These are phyloP conservation scores for Eulemur macaco DNA, from an alignment of 2,113 vertebrate species.

Conservation along the genomic window DNA sequence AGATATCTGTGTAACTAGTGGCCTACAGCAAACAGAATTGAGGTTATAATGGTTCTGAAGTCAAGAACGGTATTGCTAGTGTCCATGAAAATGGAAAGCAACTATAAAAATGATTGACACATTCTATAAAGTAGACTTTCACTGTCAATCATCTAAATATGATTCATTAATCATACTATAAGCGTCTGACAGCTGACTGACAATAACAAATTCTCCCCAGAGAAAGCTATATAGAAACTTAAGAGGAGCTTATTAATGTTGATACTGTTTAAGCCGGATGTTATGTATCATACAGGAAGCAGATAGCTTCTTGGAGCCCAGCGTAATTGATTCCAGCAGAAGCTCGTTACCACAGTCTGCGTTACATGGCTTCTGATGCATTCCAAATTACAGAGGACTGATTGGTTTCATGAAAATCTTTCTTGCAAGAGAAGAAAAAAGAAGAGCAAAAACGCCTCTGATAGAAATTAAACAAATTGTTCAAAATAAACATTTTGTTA, in stretches of 20 bases:
- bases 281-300: slow-evolving; percentile 28
- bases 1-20: slow-evolving; percentile 39
- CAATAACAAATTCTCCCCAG: slow-evolving; percentile 67
- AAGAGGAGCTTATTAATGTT: slow-evolving; percentile 66
- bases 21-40: slow-evolving; percentile 63
- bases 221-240: slow-evolving; percentile 66
- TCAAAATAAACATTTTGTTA: slow-evolving; percentile 34
- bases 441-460: neutral
- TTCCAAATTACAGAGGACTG: slow-evolving; percentile 32
- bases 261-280: slow-evolving; percentile 51
- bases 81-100: slow-evolving; percentile 73
- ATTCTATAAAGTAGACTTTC: slow-evolving; percentile 71
- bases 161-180: slow-evolving; percentile 77
- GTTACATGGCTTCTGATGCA: slow-evolving; percentile 24
- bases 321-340: slow-evolving; percentile 61
- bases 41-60: slow-evolving; percentile 50
- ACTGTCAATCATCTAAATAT: slow-evolving; percentile 73
- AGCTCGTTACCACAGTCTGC: slow-evolving; percentile 27
- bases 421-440: neutral
- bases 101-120: slow-evolving; percentile 61
- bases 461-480: slow-evolving; percentile 41
- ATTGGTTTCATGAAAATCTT: slow-evolving; percentile 53
- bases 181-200: slow-evolving; percentile 75
- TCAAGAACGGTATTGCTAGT: slow-evolving; percentile 28
- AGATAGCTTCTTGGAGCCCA: slow-evolving; percentile 31